phyloP scores from a whole-genome alignment of 2,113 vertebrate genomes.

The Amblyornis subalaris region DNA sequence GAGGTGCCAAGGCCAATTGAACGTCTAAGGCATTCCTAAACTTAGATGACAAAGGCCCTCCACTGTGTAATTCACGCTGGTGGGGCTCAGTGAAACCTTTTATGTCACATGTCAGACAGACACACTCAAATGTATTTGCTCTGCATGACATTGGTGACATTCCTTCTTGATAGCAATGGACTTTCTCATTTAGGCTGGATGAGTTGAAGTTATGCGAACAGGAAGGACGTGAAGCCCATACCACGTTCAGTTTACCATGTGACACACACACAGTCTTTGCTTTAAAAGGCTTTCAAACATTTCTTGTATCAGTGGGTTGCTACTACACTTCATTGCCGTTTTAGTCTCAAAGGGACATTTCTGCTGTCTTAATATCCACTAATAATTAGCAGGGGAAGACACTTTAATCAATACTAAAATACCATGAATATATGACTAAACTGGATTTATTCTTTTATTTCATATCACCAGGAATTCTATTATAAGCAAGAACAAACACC shows the following conservation, averaged over 20 bases:
- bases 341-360: not conserved
- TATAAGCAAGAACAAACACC: not conserved
- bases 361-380: not conserved
- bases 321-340: not conserved
- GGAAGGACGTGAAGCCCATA: not conserved
- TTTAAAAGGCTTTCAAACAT: not conserved
- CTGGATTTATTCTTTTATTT: not conserved
- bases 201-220: not conserved
- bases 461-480: not conserved
- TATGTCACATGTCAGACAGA: not conserved
- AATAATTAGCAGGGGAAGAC: not conserved
- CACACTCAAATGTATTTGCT: not conserved
- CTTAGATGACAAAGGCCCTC: not conserved
- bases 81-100: not conserved
- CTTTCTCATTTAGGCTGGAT: not conserved
- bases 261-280: not conserved
- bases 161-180: constrained; percentile 9
- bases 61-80: accelerated
- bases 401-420: not conserved
- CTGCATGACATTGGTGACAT: constrained; percentile 15
- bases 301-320: not conserved
- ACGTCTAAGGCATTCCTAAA: not conserved
- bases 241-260: not conserved
- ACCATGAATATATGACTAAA: not conserved
- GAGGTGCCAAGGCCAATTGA: not conserved